Evolutionary conservation across 2,888 invertebrate species (phyloP).

Genomic region (Caenorhabditis parvicauda): DNA sequence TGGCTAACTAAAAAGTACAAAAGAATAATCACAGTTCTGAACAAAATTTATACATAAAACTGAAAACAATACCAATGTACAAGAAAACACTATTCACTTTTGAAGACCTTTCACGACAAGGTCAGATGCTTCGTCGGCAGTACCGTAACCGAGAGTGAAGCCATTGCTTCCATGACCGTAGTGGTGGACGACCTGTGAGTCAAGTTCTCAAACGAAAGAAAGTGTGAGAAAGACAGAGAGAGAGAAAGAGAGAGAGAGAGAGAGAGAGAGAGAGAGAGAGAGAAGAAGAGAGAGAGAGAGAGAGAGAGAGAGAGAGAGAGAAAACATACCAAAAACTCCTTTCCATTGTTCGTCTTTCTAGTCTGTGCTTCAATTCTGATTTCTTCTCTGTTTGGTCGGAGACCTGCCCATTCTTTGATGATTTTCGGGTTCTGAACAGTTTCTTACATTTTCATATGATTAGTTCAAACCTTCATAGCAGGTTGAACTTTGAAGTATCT

Average conservation of each 20-base stretch:
- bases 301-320: too few species aligned
- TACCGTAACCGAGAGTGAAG: constrained; percentile 51
- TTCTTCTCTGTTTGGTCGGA: constrained; percentile 40
- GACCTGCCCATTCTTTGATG: constrained; percentile 43
- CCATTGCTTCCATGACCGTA: constrained; percentile 52
- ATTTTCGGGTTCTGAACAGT: constrained; percentile 39
- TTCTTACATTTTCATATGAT: not conserved
- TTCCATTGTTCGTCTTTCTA: constrained; percentile 8
- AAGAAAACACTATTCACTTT: too few species aligned
- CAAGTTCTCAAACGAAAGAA: not conserved
- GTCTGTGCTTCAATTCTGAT: constrained; percentile 35
- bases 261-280: not conserved
- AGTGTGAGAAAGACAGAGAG: not conserved
- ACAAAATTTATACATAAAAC: too few species aligned
- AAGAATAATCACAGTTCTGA: too few species aligned
- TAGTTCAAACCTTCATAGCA: constrained; percentile 33
- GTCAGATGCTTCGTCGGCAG: constrained; percentile 33
- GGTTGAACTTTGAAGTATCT: constrained; percentile 46
- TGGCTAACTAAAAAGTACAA: too few species aligned
- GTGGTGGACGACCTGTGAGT: constrained; percentile 44
- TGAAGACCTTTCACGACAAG: too few species aligned
- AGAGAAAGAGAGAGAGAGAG: not conserved
- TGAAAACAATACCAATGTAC: too few species aligned
- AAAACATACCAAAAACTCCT: constrained; percentile 21
- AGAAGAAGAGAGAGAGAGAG: too few species aligned